A percentile compares a stretch with the other conserved stretches of the same genome.
These are phyloP conservation scores for Microplitis deprimator DNA, from an alignment of 2,888 invertebrate genomes.

Conservation along the genomic window DNA sequence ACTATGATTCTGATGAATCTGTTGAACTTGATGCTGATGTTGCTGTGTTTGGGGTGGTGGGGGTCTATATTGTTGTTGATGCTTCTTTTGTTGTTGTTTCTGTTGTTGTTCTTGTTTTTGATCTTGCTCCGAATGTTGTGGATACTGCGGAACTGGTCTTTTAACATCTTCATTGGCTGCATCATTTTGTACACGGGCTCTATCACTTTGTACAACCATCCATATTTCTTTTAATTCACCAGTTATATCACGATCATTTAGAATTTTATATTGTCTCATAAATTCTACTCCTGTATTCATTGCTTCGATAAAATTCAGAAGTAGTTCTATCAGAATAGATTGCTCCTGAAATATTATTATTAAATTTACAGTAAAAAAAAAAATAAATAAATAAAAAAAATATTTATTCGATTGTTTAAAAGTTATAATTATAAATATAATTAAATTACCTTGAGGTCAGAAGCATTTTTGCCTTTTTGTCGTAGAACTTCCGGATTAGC, in stretches of 20 bases:
- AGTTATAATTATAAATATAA: neutral
- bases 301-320: constrained; percentile 82
- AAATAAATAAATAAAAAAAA: neutral
- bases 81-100: constrained; percentile 54
- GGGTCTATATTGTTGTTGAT: constrained; percentile 46
- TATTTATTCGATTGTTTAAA: neutral
- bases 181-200: constrained; percentile 73
- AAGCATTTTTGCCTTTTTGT: constrained; percentile 79
- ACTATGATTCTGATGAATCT: constrained; percentile 44
- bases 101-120: constrained; percentile 47
- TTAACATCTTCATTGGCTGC: constrained; percentile 64
- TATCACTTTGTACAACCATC: constrained; percentile 79
- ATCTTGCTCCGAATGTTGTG: constrained; percentile 51
- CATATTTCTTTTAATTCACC: constrained; percentile 83
- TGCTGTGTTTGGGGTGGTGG: constrained; percentile 49
- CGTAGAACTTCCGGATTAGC: constrained; percentile 81
- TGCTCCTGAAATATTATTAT: constrained; percentile 73
- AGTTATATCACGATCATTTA: constrained; percentile 80
- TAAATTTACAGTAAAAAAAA: neutral
- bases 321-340: constrained; percentile 78
- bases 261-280: constrained; percentile 74
- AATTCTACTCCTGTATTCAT: constrained; percentile 80
- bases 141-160: constrained; percentile 59
- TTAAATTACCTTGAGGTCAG: constrained; percentile 74
- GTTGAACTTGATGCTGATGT: constrained; percentile 43